Percentiles rank a stretch among this genome's conserved stretches.
These are phyloP conservation scores for Zaprionus inermis DNA, from an alignment of 1,140 invertebrate genomes.

Conservation along the genomic window DNA sequence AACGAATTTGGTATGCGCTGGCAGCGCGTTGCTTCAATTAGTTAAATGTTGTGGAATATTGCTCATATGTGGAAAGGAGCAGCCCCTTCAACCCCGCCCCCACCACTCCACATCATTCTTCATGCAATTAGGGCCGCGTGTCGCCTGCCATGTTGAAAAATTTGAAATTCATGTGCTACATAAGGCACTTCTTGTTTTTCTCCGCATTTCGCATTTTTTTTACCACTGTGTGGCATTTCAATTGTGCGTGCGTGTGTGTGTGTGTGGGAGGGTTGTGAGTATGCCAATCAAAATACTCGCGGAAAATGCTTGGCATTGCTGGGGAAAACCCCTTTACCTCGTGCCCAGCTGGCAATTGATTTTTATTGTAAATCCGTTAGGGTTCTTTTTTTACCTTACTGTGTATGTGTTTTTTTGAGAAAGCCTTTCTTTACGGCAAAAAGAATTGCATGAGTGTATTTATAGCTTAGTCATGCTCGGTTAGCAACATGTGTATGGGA, in stretches of 20 bases:
- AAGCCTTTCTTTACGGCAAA: slow-evolving; percentile 25
- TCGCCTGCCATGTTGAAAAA: slow-evolving; percentile 68
- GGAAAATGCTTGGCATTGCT: slow-evolving; percentile 75
- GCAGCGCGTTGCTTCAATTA: slow-evolving; percentile 61
- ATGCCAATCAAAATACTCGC: slow-evolving; percentile 79
- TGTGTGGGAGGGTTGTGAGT: slow-evolving; percentile 32
- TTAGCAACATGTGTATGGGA: slow-evolving; percentile 45
- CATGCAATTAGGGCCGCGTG: slow-evolving; percentile 73
- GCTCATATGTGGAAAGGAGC: slow-evolving; percentile 47
- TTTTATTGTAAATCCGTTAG: slow-evolving; percentile 57
- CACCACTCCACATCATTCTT: background rate
- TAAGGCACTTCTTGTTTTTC: slow-evolving; percentile 35
- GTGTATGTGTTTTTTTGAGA: slow-evolving; percentile 7
- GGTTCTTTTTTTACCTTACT: slow-evolving; percentile 9
- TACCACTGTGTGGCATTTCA: slow-evolving; percentile 68
- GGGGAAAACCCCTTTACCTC: slow-evolving; percentile 50
- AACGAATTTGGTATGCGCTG: slow-evolving; percentile 28
- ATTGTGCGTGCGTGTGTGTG: slow-evolving; percentile 52
- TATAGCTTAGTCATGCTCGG: slow-evolving; percentile 51
- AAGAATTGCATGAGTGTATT: slow-evolving; percentile 40
- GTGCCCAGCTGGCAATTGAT: slow-evolving; percentile 64
- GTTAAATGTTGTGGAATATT: slow-evolving; percentile 81
- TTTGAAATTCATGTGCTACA: slow-evolving; percentile 78
- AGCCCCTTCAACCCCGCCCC: slow-evolving; percentile 2
- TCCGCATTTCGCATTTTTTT: slow-evolving; percentile 25